These are phyloP conservation scores for Rhagonycha fulva DNA, from an alignment of 2,888 invertebrate genomes.

Conservation along the genomic window DNA sequence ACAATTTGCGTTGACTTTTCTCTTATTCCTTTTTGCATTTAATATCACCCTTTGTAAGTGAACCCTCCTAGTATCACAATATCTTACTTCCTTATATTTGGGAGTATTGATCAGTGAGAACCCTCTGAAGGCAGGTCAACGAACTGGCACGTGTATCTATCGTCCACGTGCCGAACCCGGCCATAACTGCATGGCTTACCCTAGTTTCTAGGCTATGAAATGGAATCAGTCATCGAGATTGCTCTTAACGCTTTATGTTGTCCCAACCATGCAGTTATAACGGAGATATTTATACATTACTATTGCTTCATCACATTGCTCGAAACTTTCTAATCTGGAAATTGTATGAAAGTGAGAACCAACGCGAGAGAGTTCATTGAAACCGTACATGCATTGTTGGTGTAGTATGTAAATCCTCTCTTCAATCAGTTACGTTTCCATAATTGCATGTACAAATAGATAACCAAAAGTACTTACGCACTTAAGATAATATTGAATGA, in stretches of 20 bases:
- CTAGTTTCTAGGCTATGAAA: conserved; percentile 43
- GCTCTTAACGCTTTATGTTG: conserved; percentile 28
- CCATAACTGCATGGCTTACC: conserved; percentile 47
- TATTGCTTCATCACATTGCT: neutral
- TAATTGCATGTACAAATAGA: neutral
- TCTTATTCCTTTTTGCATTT: conserved; percentile 15
- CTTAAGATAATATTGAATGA: neutral
- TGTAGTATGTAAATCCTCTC: neutral
- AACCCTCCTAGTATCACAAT: conserved; percentile 23
- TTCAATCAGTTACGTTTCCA: neutral
- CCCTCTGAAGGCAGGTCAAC: conserved; percentile 36
- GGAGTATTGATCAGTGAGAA: conserved; percentile 36
- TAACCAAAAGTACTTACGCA: neutral
- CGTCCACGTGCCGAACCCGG: conserved; percentile 48
- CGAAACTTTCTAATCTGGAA: neutral
- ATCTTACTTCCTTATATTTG: conserved; percentile 27
- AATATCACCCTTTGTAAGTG: conserved; percentile 14
- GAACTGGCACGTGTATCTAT: conserved; percentile 45
- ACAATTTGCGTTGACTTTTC: neutral
- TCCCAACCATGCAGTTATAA: conserved; percentile 8
- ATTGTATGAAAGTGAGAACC: neutral
- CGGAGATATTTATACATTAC: neutral
- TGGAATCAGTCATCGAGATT: conserved; percentile 18
- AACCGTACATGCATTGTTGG: neutral
- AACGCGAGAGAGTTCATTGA: neutral